Conservation (phyloP, 2,797 vertebrate genomes). For the Onychomys arenicola region DNA sequence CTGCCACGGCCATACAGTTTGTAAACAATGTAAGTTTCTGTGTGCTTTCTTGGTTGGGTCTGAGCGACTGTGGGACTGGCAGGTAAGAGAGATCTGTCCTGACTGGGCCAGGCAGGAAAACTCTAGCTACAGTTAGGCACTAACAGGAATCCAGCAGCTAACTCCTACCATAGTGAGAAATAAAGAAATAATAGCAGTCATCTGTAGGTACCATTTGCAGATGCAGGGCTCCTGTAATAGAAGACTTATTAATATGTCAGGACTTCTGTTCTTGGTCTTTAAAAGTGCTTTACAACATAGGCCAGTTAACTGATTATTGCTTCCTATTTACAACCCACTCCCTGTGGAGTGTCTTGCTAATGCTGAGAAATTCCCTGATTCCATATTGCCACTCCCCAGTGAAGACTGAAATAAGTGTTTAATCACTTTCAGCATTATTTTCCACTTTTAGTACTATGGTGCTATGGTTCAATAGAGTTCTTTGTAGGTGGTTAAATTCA, state of each 20-base stretch:
- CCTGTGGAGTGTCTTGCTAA: conserved; percentile 37
- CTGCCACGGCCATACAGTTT: too few relatives aligned
- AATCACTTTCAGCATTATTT: conserved; percentile 50
- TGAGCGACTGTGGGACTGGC: too few relatives aligned
- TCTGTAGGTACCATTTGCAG: conserved; percentile 7
- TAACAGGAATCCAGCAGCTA: not conserved
- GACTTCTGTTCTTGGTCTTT: conserved; percentile 57
- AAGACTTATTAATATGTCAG: conserved; percentile 59
- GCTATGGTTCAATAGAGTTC: conserved; percentile 21
- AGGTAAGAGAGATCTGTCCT: too few relatives aligned
- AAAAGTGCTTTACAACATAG: conserved; percentile 40
- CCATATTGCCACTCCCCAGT: conserved; percentile 49
- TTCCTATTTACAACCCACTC: not conserved
- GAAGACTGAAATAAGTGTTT: conserved; percentile 57
- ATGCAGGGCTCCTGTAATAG: not conserved
- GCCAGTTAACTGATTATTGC: conserved; percentile 46
- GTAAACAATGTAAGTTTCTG: too few relatives aligned
- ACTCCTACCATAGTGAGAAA: not conserved
- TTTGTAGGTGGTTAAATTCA: conserved; percentile 67
- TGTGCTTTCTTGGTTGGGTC: too few relatives aligned
- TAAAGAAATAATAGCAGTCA: not conserved
- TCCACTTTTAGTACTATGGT: conserved; percentile 24
- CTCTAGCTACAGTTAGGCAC: too few relatives aligned
- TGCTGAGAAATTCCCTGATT: conserved; percentile 52
- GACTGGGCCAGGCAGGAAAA: too few relatives aligned